These are phyloP conservation scores for Psittacula echo DNA, from an alignment of 2,797 vertebrate genomes.

Conservation along the genomic window DNA sequence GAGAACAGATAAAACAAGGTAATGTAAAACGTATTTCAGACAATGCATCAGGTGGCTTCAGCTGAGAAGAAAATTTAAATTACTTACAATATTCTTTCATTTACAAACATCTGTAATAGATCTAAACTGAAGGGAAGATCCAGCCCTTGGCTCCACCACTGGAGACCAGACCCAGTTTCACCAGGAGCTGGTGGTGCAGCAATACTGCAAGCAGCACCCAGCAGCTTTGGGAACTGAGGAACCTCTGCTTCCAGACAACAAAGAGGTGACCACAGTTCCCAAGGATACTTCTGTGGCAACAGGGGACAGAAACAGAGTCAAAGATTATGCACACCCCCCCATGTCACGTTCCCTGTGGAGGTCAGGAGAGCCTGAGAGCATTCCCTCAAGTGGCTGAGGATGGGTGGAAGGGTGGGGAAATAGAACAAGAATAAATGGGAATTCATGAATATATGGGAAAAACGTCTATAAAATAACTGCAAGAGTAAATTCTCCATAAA, in stretches of 20 bases:
- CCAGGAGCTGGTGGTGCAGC: neutral
- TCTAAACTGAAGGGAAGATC: neutral
- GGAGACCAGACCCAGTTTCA: neutral
- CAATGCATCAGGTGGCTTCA: neutral
- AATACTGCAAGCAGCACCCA: neutral
- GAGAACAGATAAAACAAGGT: neutral
- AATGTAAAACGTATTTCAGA: neutral
- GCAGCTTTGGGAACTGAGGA: neutral
- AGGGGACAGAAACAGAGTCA: neutral
- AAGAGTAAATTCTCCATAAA: neutral
- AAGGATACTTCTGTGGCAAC: neutral
- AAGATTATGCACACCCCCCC: neutral
- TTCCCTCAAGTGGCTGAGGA: neutral
- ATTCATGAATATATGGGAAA: neutral
- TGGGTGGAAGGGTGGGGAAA: neutral
- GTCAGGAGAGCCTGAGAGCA: neutral
- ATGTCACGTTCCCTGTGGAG: rapidly evolving
- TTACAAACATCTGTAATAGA: neutral
- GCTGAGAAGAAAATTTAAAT: neutral
- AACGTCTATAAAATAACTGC: neutral
- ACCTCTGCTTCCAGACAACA: neutral
- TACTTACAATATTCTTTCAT: neutral
- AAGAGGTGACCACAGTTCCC: neutral
- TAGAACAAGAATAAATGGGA: neutral
- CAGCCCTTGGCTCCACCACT: neutral